phyloP scores from a whole-genome alignment of 2,113 vertebrate species.

The Polypterus bichir region DNA sequence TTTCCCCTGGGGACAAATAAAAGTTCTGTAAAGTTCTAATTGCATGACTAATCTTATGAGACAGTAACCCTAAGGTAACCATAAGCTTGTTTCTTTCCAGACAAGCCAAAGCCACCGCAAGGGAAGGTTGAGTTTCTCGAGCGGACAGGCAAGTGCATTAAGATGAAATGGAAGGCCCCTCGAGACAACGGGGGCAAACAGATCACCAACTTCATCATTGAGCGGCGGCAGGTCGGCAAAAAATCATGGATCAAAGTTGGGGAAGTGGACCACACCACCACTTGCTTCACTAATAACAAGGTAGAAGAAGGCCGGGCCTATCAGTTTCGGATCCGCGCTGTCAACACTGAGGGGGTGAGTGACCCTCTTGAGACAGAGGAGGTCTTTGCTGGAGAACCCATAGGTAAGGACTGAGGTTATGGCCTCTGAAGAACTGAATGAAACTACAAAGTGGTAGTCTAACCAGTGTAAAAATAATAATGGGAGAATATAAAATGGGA shows the following conservation, averaged over 20 bases:
- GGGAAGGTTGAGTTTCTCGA: constrained; percentile 46
- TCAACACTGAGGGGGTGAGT: constrained; percentile 37
- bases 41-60: neutral
- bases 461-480: no score
- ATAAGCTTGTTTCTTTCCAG: constrained; percentile 19
- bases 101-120: constrained; percentile 42
- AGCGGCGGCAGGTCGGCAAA: constrained; percentile 31
- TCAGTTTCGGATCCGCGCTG: constrained; percentile 37
- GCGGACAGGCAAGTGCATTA: constrained; percentile 28
- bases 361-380: constrained; percentile 44
- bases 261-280: constrained; percentile 32
- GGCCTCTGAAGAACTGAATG: no score
- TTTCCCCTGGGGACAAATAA: no score
- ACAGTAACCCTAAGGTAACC: neutral
- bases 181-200: constrained; percentile 38
- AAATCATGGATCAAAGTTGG: constrained; percentile 38
- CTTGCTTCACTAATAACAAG: constrained; percentile 34
- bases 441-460: no score
- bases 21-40: no score
- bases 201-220: constrained; percentile 40
- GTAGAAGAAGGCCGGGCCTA: constrained; percentile 42
- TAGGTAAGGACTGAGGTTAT: constrained; percentile 27
- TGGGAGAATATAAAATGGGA: no score
- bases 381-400: constrained; percentile 33
- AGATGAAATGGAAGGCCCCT: constrained; percentile 47